Percentiles rank a stretch among this genome's conserved stretches.
phyloP scores from a whole-genome alignment of 1,140 invertebrate genomes.

The Trichomalopsis sarcophagae region DNA sequence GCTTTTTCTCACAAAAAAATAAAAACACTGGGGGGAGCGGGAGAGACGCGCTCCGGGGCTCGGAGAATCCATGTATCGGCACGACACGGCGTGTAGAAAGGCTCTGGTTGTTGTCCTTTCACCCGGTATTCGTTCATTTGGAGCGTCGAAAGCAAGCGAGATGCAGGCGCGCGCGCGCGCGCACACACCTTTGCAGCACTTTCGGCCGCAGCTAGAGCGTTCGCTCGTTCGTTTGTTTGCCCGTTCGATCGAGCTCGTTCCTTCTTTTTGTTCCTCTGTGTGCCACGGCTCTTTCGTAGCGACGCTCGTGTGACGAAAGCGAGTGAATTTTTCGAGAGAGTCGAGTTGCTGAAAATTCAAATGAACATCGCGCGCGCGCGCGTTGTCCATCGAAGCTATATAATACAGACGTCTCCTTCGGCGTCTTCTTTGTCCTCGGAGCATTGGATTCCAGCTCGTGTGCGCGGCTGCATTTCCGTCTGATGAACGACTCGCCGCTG shows the following conservation, averaged over 20 bases:
- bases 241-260: background rate
- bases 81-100: conserved; percentile 19
- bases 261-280: background rate
- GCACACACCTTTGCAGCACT: background rate
- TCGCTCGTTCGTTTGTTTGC: background rate
- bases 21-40: too few species aligned
- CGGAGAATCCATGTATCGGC: background rate
- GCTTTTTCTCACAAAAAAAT: too few species aligned
- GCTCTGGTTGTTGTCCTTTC: conserved; percentile 51
- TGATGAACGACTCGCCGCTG: background rate
- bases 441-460: background rate
- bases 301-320: background rate
- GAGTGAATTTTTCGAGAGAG: background rate
- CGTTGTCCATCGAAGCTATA: too few species aligned
- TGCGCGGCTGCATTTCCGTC: background rate
- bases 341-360: background rate
- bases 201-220: background rate
- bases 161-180: background rate
- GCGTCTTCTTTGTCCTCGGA: too few species aligned
- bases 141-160: conserved; percentile 51
- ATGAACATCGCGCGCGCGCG: background rate
- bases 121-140: conserved; percentile 52
- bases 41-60: background rate
- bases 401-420: too few species aligned
- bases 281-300: background rate